Conservation (phyloP, 2,113 vertebrate genomes). For the Ctenomys sociabilis region DNA sequence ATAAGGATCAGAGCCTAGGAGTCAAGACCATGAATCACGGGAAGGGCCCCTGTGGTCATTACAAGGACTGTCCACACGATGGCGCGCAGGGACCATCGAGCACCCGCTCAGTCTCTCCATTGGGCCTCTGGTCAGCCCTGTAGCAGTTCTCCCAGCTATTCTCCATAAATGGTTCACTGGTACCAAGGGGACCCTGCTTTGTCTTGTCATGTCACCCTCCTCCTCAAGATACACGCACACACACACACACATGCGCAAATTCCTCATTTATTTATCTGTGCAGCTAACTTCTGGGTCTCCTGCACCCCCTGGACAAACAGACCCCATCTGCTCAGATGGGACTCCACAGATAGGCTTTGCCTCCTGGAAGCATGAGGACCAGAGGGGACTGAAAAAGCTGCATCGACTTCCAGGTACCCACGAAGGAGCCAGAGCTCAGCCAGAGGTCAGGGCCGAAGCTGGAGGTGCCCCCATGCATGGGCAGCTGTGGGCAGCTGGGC, state of each 20-base stretch:
- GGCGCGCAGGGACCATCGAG: conserved; percentile 76
- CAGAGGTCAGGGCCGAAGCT: neutral
- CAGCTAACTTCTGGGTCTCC: neutral
- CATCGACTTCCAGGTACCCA: neutral
- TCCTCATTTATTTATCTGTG: neutral
- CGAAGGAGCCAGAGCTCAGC: neutral
- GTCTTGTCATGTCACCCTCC: neutral
- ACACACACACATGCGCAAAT: neutral
- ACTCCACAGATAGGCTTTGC: neutral
- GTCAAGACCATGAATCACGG: accelerated
- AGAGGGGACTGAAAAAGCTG: neutral
- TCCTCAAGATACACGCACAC: neutral
- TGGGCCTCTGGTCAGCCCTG: neutral
- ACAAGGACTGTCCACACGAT: conserved; percentile 63
- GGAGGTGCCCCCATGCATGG: neutral
- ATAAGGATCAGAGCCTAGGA: neutral
- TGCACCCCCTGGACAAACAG: neutral
- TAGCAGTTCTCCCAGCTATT: neutral
- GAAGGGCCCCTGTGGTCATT: neutral
- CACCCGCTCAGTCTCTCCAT: accelerated
- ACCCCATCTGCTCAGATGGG: neutral
- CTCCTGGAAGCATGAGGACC: neutral
- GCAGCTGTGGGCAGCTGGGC: accelerated
- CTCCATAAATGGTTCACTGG: neutral
- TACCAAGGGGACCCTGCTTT: conserved; percentile 38